Evolutionary conservation across 2,113 vertebrate genomes (phyloP), one percentile per base, ranked within the genome.

Genomic region (Festucalex cinctus): DNA sequence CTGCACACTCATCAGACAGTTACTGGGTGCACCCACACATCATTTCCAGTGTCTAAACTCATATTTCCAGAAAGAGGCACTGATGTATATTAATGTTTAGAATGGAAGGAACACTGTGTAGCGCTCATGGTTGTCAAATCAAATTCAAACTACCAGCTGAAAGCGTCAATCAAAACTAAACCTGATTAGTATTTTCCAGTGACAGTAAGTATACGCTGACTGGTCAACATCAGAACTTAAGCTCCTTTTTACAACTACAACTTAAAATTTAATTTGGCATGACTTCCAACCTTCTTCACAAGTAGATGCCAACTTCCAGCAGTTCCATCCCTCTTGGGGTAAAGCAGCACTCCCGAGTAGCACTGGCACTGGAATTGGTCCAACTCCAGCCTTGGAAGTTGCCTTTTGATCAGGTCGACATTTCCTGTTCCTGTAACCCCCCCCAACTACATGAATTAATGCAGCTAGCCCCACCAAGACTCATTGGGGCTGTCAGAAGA

Each of bases 341-440:
- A n/a, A 75, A 35, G 35, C 35, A 37, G 62, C 44, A 57, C 54
- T 63, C 12, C 16, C 28, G 28, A 49, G 22, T 79, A 65, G 63
- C n/a, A 10, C 58, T 63, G 20, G 3, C 58, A 56, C 65, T 77
- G 83, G 81, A 62, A 16, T 39, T 1, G 37, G n/a, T 74, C 75
- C 77, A 76, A 32, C 12, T 67, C 48, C 36, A 49, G 24, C 6
- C 32, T 73, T 76, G 83, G 75, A 86, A 81, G 79, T 79, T 54
- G 74, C 59, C 60, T 79, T 85, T 86, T 87, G 83, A 89, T 89
- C 69, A 68, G 6, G 17, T 60, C 64, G 32, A 62, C 68, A 66
- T 59, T 49, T 58, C 60, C 54, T 56, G 57, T 60, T 63, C 35
- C 65, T 76, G 75, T 60, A 39, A 39, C n/a, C 12, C 41, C 13